Percentiles rank a stretch among this genome's conserved stretches.
Evolutionary conservation across 2,797 vertebrate genomes (phyloP).

Genomic region (Semotilus atromaculatus): DNA sequence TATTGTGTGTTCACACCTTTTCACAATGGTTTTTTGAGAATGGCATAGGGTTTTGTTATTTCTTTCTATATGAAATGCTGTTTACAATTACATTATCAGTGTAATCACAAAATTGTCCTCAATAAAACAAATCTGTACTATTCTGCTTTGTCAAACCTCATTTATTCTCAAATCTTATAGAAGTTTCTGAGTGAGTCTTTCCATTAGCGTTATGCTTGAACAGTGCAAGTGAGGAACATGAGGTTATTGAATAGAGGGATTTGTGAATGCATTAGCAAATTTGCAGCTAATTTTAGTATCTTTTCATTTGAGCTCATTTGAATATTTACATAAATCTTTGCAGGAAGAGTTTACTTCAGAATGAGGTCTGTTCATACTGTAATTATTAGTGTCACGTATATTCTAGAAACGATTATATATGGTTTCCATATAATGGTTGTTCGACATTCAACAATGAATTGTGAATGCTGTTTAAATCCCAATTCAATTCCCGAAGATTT

Average conservation of each 20-base stretch:
- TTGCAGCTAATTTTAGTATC: neutral
- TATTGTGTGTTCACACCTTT: neutral
- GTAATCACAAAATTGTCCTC: neutral
- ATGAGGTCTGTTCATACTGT: neutral
- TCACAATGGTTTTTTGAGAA: slow-evolving; percentile 1
- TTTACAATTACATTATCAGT: neutral
- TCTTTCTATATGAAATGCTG: neutral
- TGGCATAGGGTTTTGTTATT: neutral
- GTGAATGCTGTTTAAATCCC: neutral
- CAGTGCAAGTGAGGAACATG: neutral
- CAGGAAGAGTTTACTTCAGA: neutral
- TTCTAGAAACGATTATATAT: neutral
- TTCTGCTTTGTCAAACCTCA: neutral
- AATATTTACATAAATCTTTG: neutral
- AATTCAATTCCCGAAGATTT: neutral
- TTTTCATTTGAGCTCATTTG: neutral
- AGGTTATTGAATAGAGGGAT: neutral
- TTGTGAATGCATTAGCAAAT: slow-evolving; percentile 3
- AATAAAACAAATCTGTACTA: neutral
- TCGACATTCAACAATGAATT: neutral
- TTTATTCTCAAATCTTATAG: neutral
- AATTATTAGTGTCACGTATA: neutral
- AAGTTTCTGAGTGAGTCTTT: neutral
- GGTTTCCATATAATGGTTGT: neutral
- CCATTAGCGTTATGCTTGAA: neutral